Evolutionary conservation across 2,797 vertebrate genomes (phyloP), one percentile per base, ranked within the genome.

Genomic region (Hemitrygon akajei): DNA sequence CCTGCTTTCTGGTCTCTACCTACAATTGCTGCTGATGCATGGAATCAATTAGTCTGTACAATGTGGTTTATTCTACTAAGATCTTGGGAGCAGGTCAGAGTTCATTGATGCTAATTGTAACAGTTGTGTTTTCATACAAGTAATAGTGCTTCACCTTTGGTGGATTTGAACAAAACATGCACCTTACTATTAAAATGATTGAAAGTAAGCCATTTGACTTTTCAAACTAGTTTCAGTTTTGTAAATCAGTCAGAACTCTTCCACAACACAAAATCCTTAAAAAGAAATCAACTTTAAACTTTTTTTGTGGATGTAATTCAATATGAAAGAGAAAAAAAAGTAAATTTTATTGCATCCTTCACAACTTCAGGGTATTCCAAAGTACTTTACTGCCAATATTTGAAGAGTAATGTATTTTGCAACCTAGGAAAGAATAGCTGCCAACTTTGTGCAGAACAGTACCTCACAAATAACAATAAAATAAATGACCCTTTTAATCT

Each of bases 41-140:
- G 98, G 97, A 98, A 98, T 98, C 98, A 98, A 98, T 98, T 98
- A 98, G 97, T 96, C 97, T 97, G 97, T 97, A 97, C 98, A 97
- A 98, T 98, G 97, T 97, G 96, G 98, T 98, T 98, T 98, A 97
- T 97, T 97, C 97, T 96, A 96, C 96, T 97, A 97, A 97, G 97
- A 96, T 76, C 91, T 93, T 76, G 37, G 47, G 40, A 93, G 91
- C 91, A 93, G 91, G 71, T 93, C 91, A 93, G 40, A 93, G 91
- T 93, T 93, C 91, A n/a, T 47, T 76, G 91, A 76, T 1, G 69
- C 40, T 73, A 93, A 93, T 76, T 76, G 73, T 93, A 93, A 71
- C 91, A 93, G 40, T 93, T 93, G 91, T 76, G 71, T 40, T 76
- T 93, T 76, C 40, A 56, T n/a, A 93, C 71, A 9, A 30, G 40